Base-by-base conservation (phyloP, 2,888 invertebrate species). In the Tiliacea aurago region DNA sequence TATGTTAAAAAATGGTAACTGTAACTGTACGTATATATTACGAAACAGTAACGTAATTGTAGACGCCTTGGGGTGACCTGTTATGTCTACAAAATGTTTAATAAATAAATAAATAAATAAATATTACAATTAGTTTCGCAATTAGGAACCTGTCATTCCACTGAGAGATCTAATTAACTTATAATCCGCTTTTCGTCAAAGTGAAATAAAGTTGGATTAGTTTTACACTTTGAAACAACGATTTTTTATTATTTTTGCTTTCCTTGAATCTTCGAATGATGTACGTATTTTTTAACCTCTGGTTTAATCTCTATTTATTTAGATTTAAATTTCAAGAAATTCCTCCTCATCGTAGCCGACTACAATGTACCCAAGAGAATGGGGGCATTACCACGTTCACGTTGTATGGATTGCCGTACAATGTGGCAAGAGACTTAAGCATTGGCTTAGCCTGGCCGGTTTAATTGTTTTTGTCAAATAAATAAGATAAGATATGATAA, bases 141-240 rank as follows among this genome's bases (percentile, higher is more conserved):
- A 70, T 74, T 68, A 11, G 43, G 37, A 62, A 77, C 70, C 68
- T 70, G 78, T 70, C 61, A 51, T 68, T 51, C 61, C 51, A 20
- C 33, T 18, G 51, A 49, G 65, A 43, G 59, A 68, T 70, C 62
- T 66, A 75, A 81, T 81, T 83, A 84, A 67, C 61, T 70, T 74
- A 18, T 67, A 71, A 76, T 70, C 58, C 65, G 51, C 43, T 76
- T 76, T 65, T 18, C 63, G 59, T 64, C 55, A 58, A 65, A 76
- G 58, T 70, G 13, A 71, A 66, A 78, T 73, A 59, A 59, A 73
- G 66, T 70, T 69, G n/a, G n/a, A 59, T 65, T 65, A 51, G 37
- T 53, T 53, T 69, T 72, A 59, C 20, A 58, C 37, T 72, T 33
- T 13, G 10, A 45, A 62, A 47, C 1, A 53, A 61, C 9, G 20